phyloP scores from a whole-genome alignment of 2,797 vertebrate species.

The Sylvilagus floridanus region DNA sequence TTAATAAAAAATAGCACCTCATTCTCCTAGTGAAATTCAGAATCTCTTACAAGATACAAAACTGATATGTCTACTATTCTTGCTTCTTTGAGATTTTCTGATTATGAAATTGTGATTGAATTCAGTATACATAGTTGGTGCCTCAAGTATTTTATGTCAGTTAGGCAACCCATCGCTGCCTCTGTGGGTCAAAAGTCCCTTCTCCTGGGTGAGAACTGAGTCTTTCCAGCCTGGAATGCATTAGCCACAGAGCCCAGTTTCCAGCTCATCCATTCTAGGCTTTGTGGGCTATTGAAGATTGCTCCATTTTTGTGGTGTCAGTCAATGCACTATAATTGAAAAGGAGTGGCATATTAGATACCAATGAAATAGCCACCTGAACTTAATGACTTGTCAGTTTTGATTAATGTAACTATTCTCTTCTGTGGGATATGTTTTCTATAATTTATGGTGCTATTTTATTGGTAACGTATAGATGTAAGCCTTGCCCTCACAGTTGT shows the following conservation, averaged over 20 bases:
- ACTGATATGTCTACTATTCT: not conserved
- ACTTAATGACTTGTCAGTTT: not conserved
- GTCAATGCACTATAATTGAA: accelerated
- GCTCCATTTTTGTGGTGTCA: not conserved
- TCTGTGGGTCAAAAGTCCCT: not conserved
- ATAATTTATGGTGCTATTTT: not conserved
- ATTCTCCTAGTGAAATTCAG: not conserved
- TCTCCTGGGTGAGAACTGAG: not conserved
- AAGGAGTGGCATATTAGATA: not conserved
- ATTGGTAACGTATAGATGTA: not conserved
- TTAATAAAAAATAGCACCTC: not conserved
- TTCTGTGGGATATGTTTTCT: not conserved
- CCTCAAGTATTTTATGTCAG: not conserved
- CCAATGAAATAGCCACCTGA: not conserved
- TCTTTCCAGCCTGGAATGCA: not conserved
- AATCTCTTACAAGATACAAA: not conserved
- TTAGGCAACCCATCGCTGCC: not conserved
- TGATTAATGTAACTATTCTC: not conserved
- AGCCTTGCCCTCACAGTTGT: not conserved
- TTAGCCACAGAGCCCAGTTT: not conserved
- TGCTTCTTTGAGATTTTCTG: constrained; percentile 8
- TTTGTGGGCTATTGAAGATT: not conserved
- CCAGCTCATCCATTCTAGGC: not conserved
- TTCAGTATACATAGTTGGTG: not conserved
- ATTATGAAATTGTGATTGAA: not conserved